phyloP scores from a whole-genome alignment of 2,888 invertebrate species.

The Helobdella robusta region DNA sequence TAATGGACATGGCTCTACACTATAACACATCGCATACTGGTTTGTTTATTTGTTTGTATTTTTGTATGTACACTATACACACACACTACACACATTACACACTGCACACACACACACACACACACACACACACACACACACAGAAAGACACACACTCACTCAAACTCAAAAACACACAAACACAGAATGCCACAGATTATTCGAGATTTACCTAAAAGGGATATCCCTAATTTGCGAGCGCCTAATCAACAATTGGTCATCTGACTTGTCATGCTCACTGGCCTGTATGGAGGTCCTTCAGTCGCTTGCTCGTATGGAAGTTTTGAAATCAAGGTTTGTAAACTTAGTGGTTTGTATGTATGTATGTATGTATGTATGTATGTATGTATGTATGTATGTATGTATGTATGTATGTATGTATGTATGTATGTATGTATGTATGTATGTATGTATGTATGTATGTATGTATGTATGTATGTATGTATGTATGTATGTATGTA shows the following conservation, averaged over 20 bases:
- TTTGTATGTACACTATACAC: no score
- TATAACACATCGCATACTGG: no score
- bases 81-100: no score
- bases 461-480: slow-evolving; percentile 2
- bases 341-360: neutral
- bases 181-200: no score
- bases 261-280: slow-evolving; percentile 81
- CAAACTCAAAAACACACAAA: no score
- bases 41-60: no score
- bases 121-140: no score
- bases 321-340: slow-evolving; percentile 38
- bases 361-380: slow-evolving; percentile 2
- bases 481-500: slow-evolving; percentile 2
- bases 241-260: slow-evolving; percentile 88
- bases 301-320: slow-evolving; percentile 58
- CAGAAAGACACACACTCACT: no score
- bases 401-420: slow-evolving; percentile 2
- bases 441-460: slow-evolving; percentile 2
- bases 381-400: slow-evolving; percentile 2
- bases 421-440: slow-evolving; percentile 2
- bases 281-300: slow-evolving; percentile 84
- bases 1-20: slow-evolving; percentile 14
- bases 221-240: slow-evolving; percentile 4
- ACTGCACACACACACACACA: no score
- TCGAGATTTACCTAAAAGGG: neutral